Conservation (phyloP, 2,797 vertebrate species). For the Eulemur mongoz region DNA sequence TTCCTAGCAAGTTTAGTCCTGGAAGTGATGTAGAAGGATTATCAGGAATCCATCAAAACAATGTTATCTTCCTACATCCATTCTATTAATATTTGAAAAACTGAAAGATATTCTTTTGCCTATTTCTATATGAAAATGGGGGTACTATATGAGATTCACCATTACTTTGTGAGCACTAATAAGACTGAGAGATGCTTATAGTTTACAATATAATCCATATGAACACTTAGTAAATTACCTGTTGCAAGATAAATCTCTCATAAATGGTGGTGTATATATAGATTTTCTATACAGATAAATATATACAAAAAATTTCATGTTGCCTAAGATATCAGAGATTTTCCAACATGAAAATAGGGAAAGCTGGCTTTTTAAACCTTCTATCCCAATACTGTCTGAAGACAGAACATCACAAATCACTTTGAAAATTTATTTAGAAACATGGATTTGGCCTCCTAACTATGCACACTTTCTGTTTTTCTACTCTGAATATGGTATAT, state of each 20-base stretch:
- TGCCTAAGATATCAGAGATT: neutral
- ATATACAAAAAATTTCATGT: neutral
- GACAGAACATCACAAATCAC: neutral
- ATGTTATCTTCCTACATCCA: neutral
- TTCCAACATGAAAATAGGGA: constrained; percentile 13
- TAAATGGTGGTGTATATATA: neutral
- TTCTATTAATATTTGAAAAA: neutral
- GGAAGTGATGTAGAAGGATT: neutral
- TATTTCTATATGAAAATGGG: neutral
- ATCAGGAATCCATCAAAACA: neutral
- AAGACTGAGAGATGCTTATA: neutral
- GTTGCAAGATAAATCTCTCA: neutral
- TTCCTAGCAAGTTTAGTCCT: neutral
- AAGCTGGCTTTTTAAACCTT: neutral
- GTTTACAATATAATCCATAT: neutral
- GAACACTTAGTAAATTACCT: neutral
- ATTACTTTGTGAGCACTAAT: neutral
- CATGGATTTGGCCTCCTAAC: neutral
- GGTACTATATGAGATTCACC: neutral
- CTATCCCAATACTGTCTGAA: constrained; percentile 10
- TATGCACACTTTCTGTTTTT: neutral
- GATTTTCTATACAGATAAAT: neutral
- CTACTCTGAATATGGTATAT: neutral
- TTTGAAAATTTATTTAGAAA: neutral
- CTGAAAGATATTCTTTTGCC: neutral